phyloP scores from a whole-genome alignment of 2,113 vertebrate genomes.

The Cariama cristata region DNA sequence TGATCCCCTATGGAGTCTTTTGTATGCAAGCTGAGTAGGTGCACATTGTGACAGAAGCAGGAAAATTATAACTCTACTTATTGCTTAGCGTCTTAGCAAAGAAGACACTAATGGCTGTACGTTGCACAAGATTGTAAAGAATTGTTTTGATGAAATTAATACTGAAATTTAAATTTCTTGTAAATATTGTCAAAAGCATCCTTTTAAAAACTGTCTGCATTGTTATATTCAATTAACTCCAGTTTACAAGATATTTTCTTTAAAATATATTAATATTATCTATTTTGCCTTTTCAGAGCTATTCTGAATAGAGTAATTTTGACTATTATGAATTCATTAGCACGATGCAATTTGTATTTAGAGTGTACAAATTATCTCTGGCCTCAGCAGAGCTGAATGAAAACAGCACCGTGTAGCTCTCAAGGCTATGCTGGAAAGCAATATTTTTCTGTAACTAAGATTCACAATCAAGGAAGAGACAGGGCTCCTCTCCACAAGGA shows the following conservation, averaged over 20 bases:
- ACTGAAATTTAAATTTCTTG: not conserved
- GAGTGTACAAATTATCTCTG: not conserved
- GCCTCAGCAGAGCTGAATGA: not conserved
- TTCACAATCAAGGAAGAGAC: not conserved
- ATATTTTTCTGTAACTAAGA: not conserved
- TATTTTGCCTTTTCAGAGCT: constrained; percentile 4
- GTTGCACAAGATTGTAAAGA: not conserved
- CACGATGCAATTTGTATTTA: not conserved
- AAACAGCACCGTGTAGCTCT: not conserved
- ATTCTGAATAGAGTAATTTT: not conserved
- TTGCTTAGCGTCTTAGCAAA: not conserved
- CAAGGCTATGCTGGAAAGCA: not conserved
- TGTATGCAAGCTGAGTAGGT: not conserved
- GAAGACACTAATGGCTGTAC: not conserved
- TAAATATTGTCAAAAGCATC: not conserved
- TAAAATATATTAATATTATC: not conserved
- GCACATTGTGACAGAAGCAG: not conserved
- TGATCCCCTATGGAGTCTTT: not conserved
- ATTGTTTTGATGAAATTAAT: not conserved
- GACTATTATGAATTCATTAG: constrained; percentile 2
- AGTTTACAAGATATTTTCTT: constrained; percentile 19
- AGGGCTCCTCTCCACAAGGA: not conserved
- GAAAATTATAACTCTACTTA: not conserved
- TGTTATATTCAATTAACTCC: not conserved
- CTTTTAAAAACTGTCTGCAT: not conserved